A percentile compares a stretch with the other conserved stretches of the same genome.
Evolutionary conservation across 2,797 vertebrate genomes (phyloP).

Genomic region (Sebastes goodei): DNA sequence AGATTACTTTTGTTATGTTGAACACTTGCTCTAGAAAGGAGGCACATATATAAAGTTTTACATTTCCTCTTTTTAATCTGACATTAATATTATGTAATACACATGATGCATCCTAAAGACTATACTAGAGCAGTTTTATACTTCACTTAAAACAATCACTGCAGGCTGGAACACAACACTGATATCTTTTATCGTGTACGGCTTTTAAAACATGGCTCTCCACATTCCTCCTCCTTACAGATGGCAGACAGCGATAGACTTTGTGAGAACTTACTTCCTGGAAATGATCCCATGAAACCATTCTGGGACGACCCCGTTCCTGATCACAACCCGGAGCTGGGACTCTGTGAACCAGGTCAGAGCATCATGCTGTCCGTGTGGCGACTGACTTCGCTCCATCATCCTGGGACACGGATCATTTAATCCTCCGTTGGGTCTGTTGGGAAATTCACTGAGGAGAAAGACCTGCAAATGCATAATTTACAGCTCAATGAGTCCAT

Average conservation of each 20-base stretch:
- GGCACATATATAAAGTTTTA: neutral
- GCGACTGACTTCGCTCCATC: slow-evolving; percentile 63
- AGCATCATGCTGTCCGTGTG: slow-evolving; percentile 38
- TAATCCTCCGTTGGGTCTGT: neutral
- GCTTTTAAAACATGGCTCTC: neutral
- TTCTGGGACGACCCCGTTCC: slow-evolving; percentile 74
- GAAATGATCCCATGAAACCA: slow-evolving; percentile 90
- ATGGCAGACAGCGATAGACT: neutral
- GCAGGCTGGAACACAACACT: neutral
- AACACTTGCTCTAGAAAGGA: neutral
- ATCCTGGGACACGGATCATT: slow-evolving; percentile 10
- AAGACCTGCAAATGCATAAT: neutral
- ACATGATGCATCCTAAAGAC: neutral
- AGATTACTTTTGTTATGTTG: neutral
- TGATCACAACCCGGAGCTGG: slow-evolving; percentile 75
- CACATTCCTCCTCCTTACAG: slow-evolving; percentile 4
- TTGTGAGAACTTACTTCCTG: slow-evolving; percentile 82
- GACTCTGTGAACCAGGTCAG: slow-evolving; percentile 80
- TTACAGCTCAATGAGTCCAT: neutral
- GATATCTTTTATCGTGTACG: neutral
- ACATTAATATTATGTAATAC: neutral
- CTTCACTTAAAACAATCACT: neutral
- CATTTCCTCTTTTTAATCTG: neutral
- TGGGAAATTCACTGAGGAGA: neutral
- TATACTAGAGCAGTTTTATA: neutral